These are phyloP conservation scores for Scaptomyza pallida DNA, from an alignment of 1,140 invertebrate species.

Conservation along the genomic window DNA sequence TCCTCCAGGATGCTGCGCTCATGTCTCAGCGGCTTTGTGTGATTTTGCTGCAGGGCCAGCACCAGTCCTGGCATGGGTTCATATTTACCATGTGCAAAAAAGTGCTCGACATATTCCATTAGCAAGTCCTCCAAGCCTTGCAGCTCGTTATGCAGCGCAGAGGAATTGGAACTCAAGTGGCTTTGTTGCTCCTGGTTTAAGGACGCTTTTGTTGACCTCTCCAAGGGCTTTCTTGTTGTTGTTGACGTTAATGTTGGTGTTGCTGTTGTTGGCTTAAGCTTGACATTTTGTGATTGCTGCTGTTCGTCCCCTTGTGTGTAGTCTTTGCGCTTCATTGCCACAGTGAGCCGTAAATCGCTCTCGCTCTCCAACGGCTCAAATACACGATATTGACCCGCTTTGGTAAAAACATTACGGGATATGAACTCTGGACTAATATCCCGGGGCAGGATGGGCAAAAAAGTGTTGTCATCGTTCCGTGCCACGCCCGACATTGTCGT, in stretches of 20 bases:
- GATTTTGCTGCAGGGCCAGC: slow-evolving; percentile 70
- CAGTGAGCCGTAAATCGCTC: slow-evolving; percentile 66
- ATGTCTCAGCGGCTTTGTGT: slow-evolving; percentile 14
- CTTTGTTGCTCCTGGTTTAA: not conserved
- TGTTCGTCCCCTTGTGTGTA: slow-evolving; percentile 46
- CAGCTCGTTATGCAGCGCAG: slow-evolving; percentile 48
- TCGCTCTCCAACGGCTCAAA: slow-evolving; percentile 72
- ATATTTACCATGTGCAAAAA: slow-evolving; percentile 73
- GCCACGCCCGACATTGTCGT: slow-evolving; percentile 65
- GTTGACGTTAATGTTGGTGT: not conserved
- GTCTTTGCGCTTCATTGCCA: slow-evolving; percentile 60
- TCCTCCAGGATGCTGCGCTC: slow-evolving; percentile 46
- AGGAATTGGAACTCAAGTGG: slow-evolving; percentile 12
- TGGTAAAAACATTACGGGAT: slow-evolving; percentile 79
- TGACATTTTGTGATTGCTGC: not conserved
- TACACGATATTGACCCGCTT: slow-evolving; percentile 75
- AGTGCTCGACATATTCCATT: slow-evolving; percentile 72
- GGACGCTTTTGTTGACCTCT: slow-evolving; percentile 5
- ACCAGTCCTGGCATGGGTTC: slow-evolving; percentile 71
- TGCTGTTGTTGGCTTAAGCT: not conserved
- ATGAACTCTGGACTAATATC: slow-evolving; percentile 77
- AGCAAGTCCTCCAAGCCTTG: slow-evolving; percentile 68
- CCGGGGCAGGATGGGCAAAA: slow-evolving; percentile 71
- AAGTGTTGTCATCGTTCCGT: slow-evolving; percentile 66
- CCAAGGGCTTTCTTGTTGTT: not conserved